Conservation (phyloP, 1,140 invertebrate species). For the Eciton burchellii region DNA sequence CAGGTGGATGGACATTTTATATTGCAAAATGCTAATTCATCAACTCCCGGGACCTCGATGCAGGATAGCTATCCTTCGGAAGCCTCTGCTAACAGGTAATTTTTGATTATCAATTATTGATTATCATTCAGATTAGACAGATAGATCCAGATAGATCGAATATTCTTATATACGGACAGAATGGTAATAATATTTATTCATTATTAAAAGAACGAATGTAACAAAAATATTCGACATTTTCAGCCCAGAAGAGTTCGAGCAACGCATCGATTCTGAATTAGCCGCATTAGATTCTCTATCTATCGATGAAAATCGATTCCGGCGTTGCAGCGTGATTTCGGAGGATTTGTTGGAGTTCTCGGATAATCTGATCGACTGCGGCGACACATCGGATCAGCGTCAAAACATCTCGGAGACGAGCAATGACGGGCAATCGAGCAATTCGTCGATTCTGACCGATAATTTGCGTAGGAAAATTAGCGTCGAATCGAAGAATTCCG, state of each 20-base stretch:
- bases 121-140: too few species aligned
- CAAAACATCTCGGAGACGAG: conserved; percentile 53
- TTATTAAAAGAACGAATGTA: background rate
- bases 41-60: conserved; percentile 33
- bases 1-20: conserved; percentile 78
- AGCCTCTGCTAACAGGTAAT: conserved; percentile 77
- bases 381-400: conserved; percentile 53
- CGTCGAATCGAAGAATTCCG: conserved; percentile 61
- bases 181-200: too few species aligned
- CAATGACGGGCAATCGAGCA: conserved; percentile 32
- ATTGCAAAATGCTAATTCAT: conserved; percentile 60
- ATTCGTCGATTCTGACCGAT: conserved; percentile 22
- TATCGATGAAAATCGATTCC: conserved; percentile 78
- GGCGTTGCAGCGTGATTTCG: conserved; percentile 78
- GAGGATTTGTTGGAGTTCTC: conserved; percentile 81
- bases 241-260: conserved; percentile 86
- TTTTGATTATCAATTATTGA: too few species aligned
- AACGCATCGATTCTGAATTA: conserved; percentile 88
- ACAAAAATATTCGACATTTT: conserved; percentile 45
- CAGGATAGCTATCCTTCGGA: conserved; percentile 66
- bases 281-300: conserved; percentile 87
- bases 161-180: too few species aligned
- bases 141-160: too few species aligned
- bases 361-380: conserved; percentile 78
- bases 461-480: conserved; percentile 63